Conservation (phyloP, 2,113 vertebrate genomes). For the Megaceryle maxima region DNA sequence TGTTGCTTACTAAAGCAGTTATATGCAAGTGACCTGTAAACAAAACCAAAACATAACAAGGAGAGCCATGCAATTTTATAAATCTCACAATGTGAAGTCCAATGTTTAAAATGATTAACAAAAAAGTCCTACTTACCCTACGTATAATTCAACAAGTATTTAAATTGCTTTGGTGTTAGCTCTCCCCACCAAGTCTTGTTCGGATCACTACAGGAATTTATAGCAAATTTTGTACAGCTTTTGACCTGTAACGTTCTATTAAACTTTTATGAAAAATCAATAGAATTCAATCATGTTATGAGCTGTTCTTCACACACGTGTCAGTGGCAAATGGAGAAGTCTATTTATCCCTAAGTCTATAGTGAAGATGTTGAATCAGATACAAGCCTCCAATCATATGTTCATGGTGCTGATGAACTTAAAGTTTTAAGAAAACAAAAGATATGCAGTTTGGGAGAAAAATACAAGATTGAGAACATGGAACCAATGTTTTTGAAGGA, state of each 20-base stretch:
- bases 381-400: background rate
- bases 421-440: background rate
- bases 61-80: background rate
- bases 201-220: slow-evolving; percentile 61
- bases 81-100: background rate
- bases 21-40: background rate
- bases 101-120: background rate
- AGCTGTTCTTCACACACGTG: slow-evolving; percentile 54
- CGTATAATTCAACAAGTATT: background rate
- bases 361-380: background rate
- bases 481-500: background rate
- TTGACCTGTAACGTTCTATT: slow-evolving; percentile 75
- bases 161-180: slow-evolving; percentile 15
- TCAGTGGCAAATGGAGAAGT: slow-evolving; percentile 44
- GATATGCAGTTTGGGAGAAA: background rate
- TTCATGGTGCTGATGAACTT: background rate
- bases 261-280: slow-evolving; percentile 81
- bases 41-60: background rate
- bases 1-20: background rate
- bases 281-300: slow-evolving; percentile 56
- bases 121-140: background rate
- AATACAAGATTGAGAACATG: background rate
- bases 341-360: slow-evolving; percentile 29
- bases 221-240: slow-evolving; percentile 73
- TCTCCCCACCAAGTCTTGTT: slow-evolving; percentile 34